Evolutionary conservation across 2,113 vertebrate species (phyloP).

Genomic region (Harpagus bidentatus): DNA sequence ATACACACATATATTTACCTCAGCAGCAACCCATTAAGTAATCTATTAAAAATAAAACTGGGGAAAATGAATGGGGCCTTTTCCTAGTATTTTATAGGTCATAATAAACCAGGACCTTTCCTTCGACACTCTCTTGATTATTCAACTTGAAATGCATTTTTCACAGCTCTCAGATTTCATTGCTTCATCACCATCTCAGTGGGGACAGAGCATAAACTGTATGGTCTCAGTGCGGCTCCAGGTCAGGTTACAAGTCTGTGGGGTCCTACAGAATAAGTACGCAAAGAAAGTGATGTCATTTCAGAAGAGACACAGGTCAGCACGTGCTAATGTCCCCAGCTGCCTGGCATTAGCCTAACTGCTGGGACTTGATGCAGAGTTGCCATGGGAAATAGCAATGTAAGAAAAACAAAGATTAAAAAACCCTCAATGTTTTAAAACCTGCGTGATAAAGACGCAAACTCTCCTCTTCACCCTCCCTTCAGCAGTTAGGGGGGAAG

Average conservation of each 20-base stretch:
- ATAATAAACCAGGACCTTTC: conserved; percentile 26
- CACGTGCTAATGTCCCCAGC: neutral
- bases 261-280: neutral
- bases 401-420: neutral
- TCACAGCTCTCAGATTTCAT: neutral
- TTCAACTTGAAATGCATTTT: neutral
- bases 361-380: neutral
- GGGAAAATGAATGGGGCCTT: neutral
- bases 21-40: neutral
- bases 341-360: neutral
- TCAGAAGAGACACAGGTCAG: neutral
- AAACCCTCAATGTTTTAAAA: neutral
- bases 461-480: neutral
- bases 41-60: conserved; percentile 2
- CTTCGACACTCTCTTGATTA: conserved; percentile 8
- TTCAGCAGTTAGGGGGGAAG: neutral
- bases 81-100: neutral
- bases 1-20: neutral
- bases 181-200: neutral
- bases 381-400: neutral
- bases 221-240: neutral
- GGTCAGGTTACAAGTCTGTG: neutral
- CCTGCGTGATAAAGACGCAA: neutral
- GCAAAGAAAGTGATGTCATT: neutral
- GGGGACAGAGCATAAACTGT: neutral